A percentile compares a stretch with the other conserved stretches of the same genome.
Conservation (phyloP, 2,888 invertebrate species). For the Tetanocera ferruginea region DNA sequence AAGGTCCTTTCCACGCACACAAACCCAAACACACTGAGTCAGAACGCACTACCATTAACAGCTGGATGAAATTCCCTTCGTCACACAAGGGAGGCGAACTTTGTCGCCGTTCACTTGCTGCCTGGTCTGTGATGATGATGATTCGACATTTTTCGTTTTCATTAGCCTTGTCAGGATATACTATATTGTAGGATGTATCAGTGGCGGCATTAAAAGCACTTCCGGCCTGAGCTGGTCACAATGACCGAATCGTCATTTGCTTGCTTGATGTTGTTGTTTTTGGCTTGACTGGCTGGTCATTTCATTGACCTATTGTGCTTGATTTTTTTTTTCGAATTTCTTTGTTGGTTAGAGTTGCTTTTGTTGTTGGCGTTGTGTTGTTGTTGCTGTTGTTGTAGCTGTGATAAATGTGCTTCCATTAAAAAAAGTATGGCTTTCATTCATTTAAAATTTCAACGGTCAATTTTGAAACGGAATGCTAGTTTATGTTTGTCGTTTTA, state of each 20-base stretch:
- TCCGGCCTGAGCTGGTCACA: background rate
- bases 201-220: background rate
- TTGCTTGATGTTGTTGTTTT: background rate
- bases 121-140: slow-evolving; percentile 16
- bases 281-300: background rate
- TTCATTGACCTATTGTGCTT: slow-evolving; percentile 10
- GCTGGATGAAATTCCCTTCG: background rate
- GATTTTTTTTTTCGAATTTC: background rate
- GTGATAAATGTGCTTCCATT: too few species aligned
- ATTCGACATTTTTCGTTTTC: slow-evolving; percentile 19
- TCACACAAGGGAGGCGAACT: background rate
- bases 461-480: too few species aligned
- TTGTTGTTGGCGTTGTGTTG: too few species aligned
- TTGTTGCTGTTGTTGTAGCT: too few species aligned
- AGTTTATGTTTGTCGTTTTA: too few species aligned
- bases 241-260: background rate
- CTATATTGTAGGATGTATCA: slow-evolving; percentile 1
- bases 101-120: background rate
- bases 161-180: slow-evolving; percentile 15
- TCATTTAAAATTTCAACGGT: too few species aligned
- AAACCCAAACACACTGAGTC: background rate
- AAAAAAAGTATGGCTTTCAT: too few species aligned
- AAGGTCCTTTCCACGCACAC: background rate
- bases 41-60: background rate
- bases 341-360: background rate